Base-by-base conservation (phyloP, 2,113 vertebrate genomes). In the Nyctibius bracteatus region DNA sequence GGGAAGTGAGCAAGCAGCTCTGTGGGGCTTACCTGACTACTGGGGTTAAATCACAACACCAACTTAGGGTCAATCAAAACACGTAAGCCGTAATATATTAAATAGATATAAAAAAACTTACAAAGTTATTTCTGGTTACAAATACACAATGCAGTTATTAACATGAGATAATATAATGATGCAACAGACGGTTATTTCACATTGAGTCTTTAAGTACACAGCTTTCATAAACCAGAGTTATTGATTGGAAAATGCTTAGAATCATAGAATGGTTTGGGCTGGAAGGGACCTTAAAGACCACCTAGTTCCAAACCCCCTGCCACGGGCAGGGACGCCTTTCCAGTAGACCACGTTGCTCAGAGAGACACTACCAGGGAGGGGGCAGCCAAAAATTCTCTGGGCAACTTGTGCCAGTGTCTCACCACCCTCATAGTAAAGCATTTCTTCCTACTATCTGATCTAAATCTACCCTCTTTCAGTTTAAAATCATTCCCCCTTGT, bases 1-100 rank as follows among this genome's bases (percentile, higher is more conserved):
- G 33, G 9, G 7, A 31, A 62, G 31, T 22, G 20, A 73, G 28
- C 0, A 2, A 37, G 21, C 0, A 0, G 15, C 37, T 81, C 21
- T 31, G 15, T 59, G 25, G 8, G 28, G 12, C 22, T 31, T 39
- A 63, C 39, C 27, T 70, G n/a, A 10, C 14, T 31, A 6, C 10
- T 28, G 16, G 10, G 35, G 7, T 68, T 75, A 63, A 81, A 59
- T 14, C 14, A 20, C 19, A 70, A 5, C 8, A 44, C 27, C 5
- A 25, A 30, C 11, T 8, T 14, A 14, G 41, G 10, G 8, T 59
- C 78, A 46, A 16, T 37, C 51, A 81, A 57, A 91, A n/a, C 8
- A 55, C 3, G 1, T 24, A n/a, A 79, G 12, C 5, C 44, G 27
- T 46, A 61, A 37, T 46, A 80, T 21, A 72, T 72, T 81, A 33